Evolutionary conservation across 2,888 invertebrate genomes (phyloP).

Genomic region (Coecobrya sp.): DNA sequence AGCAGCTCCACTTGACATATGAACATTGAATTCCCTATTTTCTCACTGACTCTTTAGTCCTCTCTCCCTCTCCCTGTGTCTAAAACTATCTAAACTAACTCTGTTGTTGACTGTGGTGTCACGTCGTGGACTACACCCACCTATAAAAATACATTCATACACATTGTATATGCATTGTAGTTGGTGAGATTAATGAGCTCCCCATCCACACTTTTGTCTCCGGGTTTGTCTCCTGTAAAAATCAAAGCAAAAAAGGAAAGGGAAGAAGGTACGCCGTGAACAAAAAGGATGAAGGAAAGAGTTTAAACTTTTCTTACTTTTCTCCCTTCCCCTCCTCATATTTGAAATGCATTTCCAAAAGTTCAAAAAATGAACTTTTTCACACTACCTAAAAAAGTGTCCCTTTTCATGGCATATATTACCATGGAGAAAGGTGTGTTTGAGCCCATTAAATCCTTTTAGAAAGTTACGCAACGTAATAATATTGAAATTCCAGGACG

Average conservation of each 20-base stretch:
- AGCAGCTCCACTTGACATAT: slow-evolving; percentile 73
- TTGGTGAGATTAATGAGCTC: slow-evolving; percentile 72
- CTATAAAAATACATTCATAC: slow-evolving; percentile 12
- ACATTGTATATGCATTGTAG: neutral
- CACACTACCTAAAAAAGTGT: neutral
- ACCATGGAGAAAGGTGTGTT: slow-evolving; percentile 1
- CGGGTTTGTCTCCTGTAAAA: slow-evolving; percentile 22
- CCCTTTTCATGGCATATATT: slow-evolving; percentile 21
- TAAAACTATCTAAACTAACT: neutral
- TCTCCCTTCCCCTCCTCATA: neutral
- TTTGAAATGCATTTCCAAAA: neutral
- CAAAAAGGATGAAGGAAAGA: neutral
- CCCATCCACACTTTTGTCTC: slow-evolving; percentile 72
- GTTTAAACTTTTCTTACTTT: neutral
- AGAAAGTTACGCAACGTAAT: slow-evolving; percentile 32
- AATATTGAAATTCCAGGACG: neutral
- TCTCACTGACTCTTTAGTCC: neutral
- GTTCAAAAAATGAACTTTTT: slow-evolving; percentile 11
- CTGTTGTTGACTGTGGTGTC: slow-evolving; percentile 45
- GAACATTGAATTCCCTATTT: slow-evolving; percentile 72
- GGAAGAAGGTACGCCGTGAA: neutral
- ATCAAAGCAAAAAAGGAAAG: slow-evolving; percentile 22
- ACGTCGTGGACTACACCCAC: slow-evolving; percentile 26
- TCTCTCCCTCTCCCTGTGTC: neutral
- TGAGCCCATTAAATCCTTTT: slow-evolving; percentile 53